Conservation (phyloP, 2,888 invertebrate genomes). For the Exephanes ischioxanthus region DNA sequence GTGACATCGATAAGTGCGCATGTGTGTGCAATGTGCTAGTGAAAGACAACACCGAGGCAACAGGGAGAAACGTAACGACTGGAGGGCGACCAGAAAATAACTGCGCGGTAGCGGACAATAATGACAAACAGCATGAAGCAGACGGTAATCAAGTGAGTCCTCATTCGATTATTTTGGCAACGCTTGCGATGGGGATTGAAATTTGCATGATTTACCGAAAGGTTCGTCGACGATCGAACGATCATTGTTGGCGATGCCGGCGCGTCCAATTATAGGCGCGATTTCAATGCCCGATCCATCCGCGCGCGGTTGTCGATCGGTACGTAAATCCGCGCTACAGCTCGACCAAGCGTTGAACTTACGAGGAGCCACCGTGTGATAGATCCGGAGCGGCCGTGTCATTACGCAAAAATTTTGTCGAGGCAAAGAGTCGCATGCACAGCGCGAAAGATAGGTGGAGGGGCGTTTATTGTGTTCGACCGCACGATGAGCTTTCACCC, state of each 20-base stretch:
- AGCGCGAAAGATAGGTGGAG: background rate
- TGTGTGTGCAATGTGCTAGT: constrained; percentile 74
- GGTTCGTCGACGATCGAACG: background rate
- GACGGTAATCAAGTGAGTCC: constrained; percentile 86
- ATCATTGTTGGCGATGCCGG: background rate
- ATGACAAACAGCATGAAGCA: constrained; percentile 87
- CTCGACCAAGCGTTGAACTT: constrained; percentile 80
- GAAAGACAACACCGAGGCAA: constrained; percentile 55
- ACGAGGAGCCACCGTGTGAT: constrained; percentile 62
- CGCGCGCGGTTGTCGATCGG: constrained; percentile 64
- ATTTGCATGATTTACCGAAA: background rate
- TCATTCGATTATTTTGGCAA: constrained; percentile 25
- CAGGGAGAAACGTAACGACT: constrained; percentile 25
- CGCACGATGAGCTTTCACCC: constrained; percentile 21
- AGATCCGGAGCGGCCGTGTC: constrained; percentile 49
- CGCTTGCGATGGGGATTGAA: background rate
- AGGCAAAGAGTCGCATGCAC: background rate
- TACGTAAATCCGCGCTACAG: constrained; percentile 69
- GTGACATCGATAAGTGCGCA: constrained; percentile 47
- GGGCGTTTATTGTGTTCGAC: background rate
- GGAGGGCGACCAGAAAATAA: constrained; percentile 24
- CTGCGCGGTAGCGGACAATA: constrained; percentile 46
- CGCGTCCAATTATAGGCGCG: constrained; percentile 65
- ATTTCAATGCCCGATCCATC: constrained; percentile 78
- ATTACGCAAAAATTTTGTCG: constrained; percentile 31